phyloP scores from a whole-genome alignment of 2,888 invertebrate species.

The Poecilobothrus nobilitatus region DNA sequence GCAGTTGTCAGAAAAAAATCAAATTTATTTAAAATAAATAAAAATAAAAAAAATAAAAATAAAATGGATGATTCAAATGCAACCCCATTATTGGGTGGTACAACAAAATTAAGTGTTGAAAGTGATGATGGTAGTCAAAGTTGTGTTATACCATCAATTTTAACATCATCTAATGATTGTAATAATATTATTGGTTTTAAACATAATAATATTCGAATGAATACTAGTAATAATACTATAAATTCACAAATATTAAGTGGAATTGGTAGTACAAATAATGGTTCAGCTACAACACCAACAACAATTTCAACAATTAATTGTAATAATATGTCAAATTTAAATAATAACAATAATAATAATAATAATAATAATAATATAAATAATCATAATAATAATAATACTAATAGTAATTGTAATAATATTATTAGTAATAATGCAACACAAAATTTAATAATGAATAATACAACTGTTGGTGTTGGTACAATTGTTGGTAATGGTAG shows the following conservation, averaged over 20 bases:
- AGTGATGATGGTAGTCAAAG: background rate
- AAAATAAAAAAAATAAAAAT: background rate
- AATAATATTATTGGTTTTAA: background rate
- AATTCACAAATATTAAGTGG: background rate
- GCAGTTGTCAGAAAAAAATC: too few species aligned
- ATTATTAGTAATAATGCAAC: background rate
- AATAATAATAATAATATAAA: background rate
- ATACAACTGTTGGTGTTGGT: too few species aligned
- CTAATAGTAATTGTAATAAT: background rate
- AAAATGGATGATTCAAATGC: constrained; percentile 12
- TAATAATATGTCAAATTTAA: background rate
- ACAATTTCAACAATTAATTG: background rate
- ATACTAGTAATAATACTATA: background rate
- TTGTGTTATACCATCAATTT: background rate
- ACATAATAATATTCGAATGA: background rate
- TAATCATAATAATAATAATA: background rate
- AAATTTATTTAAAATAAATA: too few species aligned
- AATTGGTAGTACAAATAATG: background rate
- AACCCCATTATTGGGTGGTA: constrained; percentile 10
- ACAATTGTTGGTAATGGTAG: too few species aligned
- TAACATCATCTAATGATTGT: background rate
- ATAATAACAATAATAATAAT: background rate
- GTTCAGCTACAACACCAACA: background rate
- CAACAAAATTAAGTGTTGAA: constrained; percentile 2
- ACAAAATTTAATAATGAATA: too few species aligned